A percentile compares a stretch with the other conserved stretches of the same genome.
Evolutionary conservation across 1,140 invertebrate genomes (phyloP).

Genomic region (Ceratina japonica): DNA sequence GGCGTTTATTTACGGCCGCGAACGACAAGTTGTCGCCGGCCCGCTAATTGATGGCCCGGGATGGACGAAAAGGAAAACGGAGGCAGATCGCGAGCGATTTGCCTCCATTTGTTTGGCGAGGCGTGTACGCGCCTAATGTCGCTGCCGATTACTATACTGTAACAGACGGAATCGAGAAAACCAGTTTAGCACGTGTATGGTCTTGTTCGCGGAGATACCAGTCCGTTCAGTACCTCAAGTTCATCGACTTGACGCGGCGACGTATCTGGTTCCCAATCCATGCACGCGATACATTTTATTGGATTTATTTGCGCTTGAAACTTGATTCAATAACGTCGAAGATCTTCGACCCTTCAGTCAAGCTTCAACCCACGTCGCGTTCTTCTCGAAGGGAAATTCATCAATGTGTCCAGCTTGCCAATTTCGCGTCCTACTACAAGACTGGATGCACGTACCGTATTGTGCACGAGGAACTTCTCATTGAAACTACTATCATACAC

Average conservation of each 20-base stretch:
- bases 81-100: slow-evolving; percentile 55
- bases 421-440: too few species aligned
- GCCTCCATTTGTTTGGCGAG: slow-evolving; percentile 55
- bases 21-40: slow-evolving; percentile 45
- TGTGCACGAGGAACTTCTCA: slow-evolving; percentile 1
- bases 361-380: neutral
- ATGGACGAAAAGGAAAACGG: slow-evolving; percentile 30
- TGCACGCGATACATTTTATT: slow-evolving; percentile 31
- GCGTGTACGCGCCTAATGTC: slow-evolving; percentile 54
- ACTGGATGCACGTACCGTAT: neutral
- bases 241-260: slow-evolving; percentile 51
- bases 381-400: neutral
- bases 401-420: neutral
- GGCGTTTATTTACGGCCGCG: slow-evolving; percentile 53
- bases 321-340: slow-evolving; percentile 13
- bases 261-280: slow-evolving; percentile 38
- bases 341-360: neutral
- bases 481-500: slow-evolving; percentile 6
- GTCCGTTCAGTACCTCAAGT: slow-evolving; percentile 44
- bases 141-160: slow-evolving; percentile 51
- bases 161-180: slow-evolving; percentile 60
- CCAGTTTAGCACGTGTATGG: slow-evolving; percentile 60
- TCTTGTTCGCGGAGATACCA: slow-evolving; percentile 42
- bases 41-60: slow-evolving; percentile 53
- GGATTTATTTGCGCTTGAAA: neutral